Evolutionary conservation across 2,113 vertebrate species (phyloP).

Genomic region (Thinocorus orbignyianus): DNA sequence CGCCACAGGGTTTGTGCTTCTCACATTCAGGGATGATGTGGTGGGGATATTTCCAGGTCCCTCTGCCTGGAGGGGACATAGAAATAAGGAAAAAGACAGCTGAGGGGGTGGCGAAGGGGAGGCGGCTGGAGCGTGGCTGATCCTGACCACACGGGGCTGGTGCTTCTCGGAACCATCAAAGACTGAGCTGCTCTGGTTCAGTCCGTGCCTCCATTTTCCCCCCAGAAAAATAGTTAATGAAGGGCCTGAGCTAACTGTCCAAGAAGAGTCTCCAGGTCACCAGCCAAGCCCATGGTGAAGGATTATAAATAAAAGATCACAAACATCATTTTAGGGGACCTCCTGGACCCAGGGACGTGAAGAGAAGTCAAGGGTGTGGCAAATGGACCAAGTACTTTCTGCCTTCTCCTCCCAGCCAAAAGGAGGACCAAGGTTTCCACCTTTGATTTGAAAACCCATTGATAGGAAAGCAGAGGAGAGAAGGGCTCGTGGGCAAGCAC

Average conservation of each 20-base stretch:
- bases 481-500: neutral
- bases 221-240: neutral
- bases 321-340: neutral
- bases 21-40: neutral
- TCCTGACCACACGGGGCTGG: neutral
- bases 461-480: fast-evolving
- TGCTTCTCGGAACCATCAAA: neutral
- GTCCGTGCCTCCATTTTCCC: neutral
- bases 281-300: neutral
- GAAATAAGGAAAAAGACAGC: neutral
- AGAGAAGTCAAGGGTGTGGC: neutral
- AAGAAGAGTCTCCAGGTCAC: neutral
- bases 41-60: neutral
- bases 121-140: neutral
- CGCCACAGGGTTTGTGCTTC: neutral
- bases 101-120: neutral
- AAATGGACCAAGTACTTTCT: neutral
- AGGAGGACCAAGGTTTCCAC: neutral
- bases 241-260: neutral
- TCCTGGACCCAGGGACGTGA: neutral
- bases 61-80: neutral
- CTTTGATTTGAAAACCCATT: neutral
- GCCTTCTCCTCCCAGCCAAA: neutral
- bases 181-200: neutral
- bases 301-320: neutral